Evolutionary conservation across 2,888 invertebrate genomes (phyloP), one percentile per base, ranked within the genome.

Genomic region (Stramonita haemastoma): DNA sequence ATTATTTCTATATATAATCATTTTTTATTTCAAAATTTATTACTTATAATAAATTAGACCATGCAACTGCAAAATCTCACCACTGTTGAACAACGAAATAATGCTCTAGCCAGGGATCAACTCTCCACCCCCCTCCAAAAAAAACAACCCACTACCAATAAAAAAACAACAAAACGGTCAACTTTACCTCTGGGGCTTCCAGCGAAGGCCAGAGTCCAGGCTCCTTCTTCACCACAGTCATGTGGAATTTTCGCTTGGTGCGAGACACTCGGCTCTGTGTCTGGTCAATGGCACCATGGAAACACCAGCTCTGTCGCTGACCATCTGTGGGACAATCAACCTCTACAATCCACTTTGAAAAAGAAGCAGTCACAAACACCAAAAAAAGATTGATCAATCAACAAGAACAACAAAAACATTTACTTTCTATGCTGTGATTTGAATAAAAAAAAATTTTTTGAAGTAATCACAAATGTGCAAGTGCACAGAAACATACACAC

Each of bases 241-340:
- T 87, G 57, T 36, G 88, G 66, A 89, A 88, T 13, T 56, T 86
- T n/a, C 87, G 86, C 56, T 90, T 91, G n/a, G 77, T 87, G 46
- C 88, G 29, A 36, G 88, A 91, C 17, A 94, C 93, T 90, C 92
- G 89, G 86, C 94, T 93, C 46, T 91, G 89, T 70, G 92, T 92
- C 90, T 92, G 91, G 29, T 92, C 91, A 46, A 95, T 93, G 70
- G 92, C 92, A 60, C 91, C 91, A 90, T 87, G 90, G 73, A 95
- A 93, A n/a, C 86, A 84, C 91, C 93, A 94, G 15, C 90, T 89
- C 93, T 94, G 93, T 22, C 91, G 90, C 87, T 91, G 91, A 34
- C 94, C 94, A 92, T 93, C 95, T 95, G 87, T n/a, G 90, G 29
- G 86, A 46, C 13, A 22, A 19, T 32, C 8, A n/a, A 73, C 73